Base-by-base conservation (phyloP, 2,888 invertebrate species). In the Hyposoter dolosus region DNA sequence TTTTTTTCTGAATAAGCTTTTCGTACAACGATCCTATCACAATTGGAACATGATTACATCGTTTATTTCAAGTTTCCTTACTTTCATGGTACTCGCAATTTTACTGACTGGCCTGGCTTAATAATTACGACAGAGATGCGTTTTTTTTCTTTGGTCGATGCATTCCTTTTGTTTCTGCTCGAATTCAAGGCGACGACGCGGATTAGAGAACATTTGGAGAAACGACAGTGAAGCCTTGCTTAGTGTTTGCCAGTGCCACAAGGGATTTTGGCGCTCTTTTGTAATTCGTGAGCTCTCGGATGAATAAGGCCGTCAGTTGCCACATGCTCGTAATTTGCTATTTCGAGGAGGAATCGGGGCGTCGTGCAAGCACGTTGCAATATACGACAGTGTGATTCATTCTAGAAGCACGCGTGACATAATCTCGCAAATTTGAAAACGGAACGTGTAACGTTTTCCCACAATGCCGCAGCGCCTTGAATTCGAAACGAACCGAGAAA, bases 381-480 rank as follows among this genome's bases (percentile, higher is more conserved):
- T 50, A 35, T 80, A 60, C 68, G 72, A 76, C 43, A 43, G 43
- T 23, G 76, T 74, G 83, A 83, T 83, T 83, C 75, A 81, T 86
- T 83, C 80, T 56, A 63, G 45, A 76, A 76, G 45, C 83, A 40
- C 60, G 76, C 82, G 85, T 83, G 85, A 86, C 85, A 86, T 83
- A 83, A 86, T 86, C 83, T 75, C 60, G 72, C 76, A 60, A 28
- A 69, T 66, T 82, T 78, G 75, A 69, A 83, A 77, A 81, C 72
- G 83, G 80, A 83, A 83, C 83, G 83, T 80, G 83, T 76, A 83
- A 72, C 76, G 83, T 86, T 72, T 83, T 72, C 50, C 77, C 68
- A 28, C 66, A 66, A 47, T 77, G 71, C 50, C n/a, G 63, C 19
- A 63, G 50, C 63, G 50, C n/a, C n/a, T 81, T 81, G 66, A 81